Evolutionary conservation across 2,113 vertebrate species (phyloP).

Genomic region (Corythornis madagascariensis): DNA sequence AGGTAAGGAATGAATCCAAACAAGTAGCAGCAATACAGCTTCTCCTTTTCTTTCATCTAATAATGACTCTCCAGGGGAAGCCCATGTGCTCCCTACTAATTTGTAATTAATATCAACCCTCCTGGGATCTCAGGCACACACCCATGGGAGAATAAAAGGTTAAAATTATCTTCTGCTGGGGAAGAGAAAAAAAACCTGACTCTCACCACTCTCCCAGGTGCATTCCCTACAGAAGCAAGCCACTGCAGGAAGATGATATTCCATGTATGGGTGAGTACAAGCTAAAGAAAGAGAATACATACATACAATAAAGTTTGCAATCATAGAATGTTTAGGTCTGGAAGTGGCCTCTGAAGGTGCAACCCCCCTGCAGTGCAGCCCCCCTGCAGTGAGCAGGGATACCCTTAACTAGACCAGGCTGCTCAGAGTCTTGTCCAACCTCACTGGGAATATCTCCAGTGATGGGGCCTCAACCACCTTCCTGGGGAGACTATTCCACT

Average conservation of each 20-base stretch:
- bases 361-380: too few relatives aligned
- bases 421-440: too few relatives aligned
- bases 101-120: neutral
- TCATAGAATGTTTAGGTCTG: too few relatives aligned
- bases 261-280: neutral
- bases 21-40: neutral
- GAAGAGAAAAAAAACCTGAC: neutral
- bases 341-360: too few relatives aligned
- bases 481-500: too few relatives aligned
- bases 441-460: too few relatives aligned
- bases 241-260: neutral
- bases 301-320: neutral
- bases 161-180: neutral
- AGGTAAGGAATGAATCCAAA: neutral
- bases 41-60: neutral
- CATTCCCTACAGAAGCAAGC: neutral
- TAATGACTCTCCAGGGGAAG: neutral
- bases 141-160: neutral
- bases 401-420: too few relatives aligned
- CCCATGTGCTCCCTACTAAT: neutral
- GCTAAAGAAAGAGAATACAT: neutral
- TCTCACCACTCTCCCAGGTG: neutral
- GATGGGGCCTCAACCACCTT: too few relatives aligned
- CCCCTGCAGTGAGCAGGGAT: too few relatives aligned
- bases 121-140: neutral